Conservation (phyloP, 2,888 invertebrate species). For the Epinotia bilunana region DNA sequence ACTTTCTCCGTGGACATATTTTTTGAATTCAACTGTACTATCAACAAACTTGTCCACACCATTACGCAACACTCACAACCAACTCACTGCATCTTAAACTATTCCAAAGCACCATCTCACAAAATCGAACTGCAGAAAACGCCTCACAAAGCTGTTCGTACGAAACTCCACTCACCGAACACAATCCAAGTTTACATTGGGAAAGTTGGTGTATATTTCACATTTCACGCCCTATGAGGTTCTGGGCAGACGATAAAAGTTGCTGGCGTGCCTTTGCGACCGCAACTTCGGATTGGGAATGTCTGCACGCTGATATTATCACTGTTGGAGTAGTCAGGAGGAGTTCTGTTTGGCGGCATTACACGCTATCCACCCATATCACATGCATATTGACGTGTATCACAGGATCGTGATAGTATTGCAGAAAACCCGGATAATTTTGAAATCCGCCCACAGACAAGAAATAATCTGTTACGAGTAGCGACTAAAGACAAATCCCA, state of each 20-base stretch:
- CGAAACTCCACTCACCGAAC: conserved; percentile 8
- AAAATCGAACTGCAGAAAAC: conserved; percentile 18
- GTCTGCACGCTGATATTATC: conserved; percentile 14
- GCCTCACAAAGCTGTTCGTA: background rate
- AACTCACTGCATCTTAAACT: background rate
- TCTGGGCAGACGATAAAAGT: conserved; percentile 45
- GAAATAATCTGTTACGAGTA: too few species aligned
- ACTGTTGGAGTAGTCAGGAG: conserved; percentile 1
- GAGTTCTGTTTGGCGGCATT: background rate
- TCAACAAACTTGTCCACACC: background rate
- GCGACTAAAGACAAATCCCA: too few species aligned
- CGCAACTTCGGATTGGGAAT: conserved; percentile 25
- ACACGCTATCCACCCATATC: too few species aligned
- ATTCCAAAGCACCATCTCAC: conserved; percentile 9
- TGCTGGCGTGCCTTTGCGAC: conserved; percentile 29
- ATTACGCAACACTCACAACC: background rate
- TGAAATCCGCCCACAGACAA: too few species aligned
- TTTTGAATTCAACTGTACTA: background rate
- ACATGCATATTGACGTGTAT: too few species aligned
- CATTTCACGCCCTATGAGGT: conserved; percentile 48
- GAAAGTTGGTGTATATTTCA: conserved; percentile 45
- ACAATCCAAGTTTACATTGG: conserved; percentile 48
- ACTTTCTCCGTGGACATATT: too few species aligned
- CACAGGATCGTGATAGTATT: too few species aligned
- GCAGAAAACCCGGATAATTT: too few species aligned